phyloP scores from a whole-genome alignment of 2,113 vertebrate genomes.

The Scalopus aquaticus region DNA sequence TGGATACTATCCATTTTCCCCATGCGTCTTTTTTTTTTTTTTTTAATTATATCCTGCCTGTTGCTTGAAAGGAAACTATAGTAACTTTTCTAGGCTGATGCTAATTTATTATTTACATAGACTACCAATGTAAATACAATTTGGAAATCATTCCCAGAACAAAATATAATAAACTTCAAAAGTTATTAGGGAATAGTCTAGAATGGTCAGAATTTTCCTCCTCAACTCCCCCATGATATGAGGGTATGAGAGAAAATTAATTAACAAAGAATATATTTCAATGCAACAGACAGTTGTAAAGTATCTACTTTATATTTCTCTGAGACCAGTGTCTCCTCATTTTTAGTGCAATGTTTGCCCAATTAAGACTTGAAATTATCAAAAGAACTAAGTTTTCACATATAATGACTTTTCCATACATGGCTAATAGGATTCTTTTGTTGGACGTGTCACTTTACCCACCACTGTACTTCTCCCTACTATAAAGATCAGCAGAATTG shows the following conservation, averaged over 20 bases:
- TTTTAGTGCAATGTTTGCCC: neutral
- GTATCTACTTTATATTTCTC: neutral
- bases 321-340: neutral
- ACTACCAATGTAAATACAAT: neutral
- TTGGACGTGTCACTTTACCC: neutral
- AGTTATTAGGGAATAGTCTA: neutral
- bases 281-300: neutral
- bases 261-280: constrained; percentile 33
- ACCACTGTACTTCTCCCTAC: neutral
- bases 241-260: neutral
- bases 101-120: neutral
- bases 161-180: neutral
- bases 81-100: constrained; percentile 10
- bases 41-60: neutral
- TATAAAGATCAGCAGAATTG: neutral
- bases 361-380: neutral
- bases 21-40: neutral
- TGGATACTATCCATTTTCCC: neutral
- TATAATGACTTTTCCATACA: neutral
- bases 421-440: neutral
- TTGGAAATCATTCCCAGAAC: neutral
- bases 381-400: neutral
- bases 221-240: neutral
- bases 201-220: neutral
- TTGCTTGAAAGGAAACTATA: constrained; percentile 24